A percentile compares a stretch with the other conserved stretches of the same genome.
phyloP scores from a whole-genome alignment of 2,888 invertebrate species.

The Ichneumoninae sp. region DNA sequence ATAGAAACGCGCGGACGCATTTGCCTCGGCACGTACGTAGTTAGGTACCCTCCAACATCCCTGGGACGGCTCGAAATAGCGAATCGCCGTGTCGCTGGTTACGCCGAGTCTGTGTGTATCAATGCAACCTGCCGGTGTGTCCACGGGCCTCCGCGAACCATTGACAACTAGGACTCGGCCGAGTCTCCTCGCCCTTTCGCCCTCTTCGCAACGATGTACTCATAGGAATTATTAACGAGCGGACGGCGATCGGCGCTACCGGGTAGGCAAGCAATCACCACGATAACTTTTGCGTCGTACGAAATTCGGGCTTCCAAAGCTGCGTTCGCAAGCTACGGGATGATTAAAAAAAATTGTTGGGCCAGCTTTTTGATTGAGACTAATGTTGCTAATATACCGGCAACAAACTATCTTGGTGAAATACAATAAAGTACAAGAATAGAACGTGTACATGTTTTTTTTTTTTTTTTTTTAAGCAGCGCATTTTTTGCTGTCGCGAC shows the following conservation, averaged over 20 bases:
- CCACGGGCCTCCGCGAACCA: conserved; percentile 20
- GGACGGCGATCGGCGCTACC: conserved; percentile 37
- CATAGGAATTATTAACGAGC: conserved; percentile 50
- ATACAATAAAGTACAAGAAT: too few species aligned
- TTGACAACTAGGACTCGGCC: conserved; percentile 9
- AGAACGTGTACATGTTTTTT: too few species aligned
- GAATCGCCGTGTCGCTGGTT: conserved; percentile 30
- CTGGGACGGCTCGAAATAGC: conserved; percentile 42
- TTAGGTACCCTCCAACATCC: neutral
- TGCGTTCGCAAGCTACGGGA: too few species aligned
- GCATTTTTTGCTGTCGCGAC: too few species aligned
- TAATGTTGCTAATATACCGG: too few species aligned
- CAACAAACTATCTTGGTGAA: too few species aligned
- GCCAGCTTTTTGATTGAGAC: too few species aligned
- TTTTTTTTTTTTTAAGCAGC: too few species aligned
- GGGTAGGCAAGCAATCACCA: conserved; percentile 6
- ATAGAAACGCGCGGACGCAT: conserved; percentile 50
- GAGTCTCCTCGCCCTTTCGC: conserved; percentile 23
- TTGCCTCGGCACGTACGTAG: conserved; percentile 38
- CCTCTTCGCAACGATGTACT: conserved; percentile 20
- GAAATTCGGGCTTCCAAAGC: neutral
- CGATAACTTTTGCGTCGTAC: neutral
- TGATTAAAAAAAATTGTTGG: too few species aligned
- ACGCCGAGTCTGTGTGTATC: conserved; percentile 1
- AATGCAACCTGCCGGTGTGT: neutral